phyloP scores from a whole-genome alignment of 2,113 vertebrate species.

The Benitochromis conjunctus region DNA sequence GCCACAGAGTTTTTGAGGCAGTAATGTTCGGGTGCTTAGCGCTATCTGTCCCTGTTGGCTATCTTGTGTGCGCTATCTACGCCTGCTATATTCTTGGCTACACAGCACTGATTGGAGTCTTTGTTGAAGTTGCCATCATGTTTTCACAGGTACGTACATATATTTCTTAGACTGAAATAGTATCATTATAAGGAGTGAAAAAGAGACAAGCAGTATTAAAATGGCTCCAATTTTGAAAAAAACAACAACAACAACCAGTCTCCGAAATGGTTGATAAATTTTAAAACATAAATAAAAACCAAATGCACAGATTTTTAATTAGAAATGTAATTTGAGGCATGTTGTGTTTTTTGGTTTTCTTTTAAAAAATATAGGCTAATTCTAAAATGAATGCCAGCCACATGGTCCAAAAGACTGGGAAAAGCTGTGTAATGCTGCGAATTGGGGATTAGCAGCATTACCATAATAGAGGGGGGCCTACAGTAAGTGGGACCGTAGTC shows the following conservation, averaged over 20 bases:
- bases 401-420: not conserved
- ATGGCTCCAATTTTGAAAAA: not conserved
- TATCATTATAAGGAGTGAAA: not conserved
- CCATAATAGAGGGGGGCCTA: not conserved
- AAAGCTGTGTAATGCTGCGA: not conserved
- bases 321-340: too few relatives aligned
- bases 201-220: not conserved
- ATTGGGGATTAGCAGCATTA: not conserved
- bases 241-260: not conserved
- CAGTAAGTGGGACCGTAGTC: not conserved
- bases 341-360: not conserved
- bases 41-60: constrained; percentile 65
- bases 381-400: not conserved
- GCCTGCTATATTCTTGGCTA: constrained; percentile 73
- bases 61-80: constrained; percentile 64
- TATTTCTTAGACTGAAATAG: not conserved
- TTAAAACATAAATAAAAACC: not conserved
- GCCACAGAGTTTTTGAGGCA: constrained; percentile 75
- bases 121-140: not conserved
- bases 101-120: constrained; percentile 70
- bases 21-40: constrained; percentile 70
- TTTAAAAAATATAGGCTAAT: not conserved
- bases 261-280: not conserved
- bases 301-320: not conserved
- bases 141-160: constrained; percentile 63